Base-by-base conservation (phyloP, 1,140 invertebrate species). In the Pachypsylla venusta region DNA sequence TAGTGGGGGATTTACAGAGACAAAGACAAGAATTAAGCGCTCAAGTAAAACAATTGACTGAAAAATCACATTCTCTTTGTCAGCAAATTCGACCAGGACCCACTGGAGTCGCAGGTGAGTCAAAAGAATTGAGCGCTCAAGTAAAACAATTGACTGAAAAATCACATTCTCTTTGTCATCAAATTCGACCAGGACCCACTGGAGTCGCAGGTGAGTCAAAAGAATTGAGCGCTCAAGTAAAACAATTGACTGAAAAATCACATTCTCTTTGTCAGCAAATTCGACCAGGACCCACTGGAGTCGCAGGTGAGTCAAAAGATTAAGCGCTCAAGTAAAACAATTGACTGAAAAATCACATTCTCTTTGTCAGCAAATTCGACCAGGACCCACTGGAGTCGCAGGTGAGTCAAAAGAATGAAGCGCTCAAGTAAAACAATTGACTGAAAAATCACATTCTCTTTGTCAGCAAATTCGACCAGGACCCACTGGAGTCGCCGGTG, bases 1-100 rank as follows among this genome's bases (percentile, higher is more conserved):
- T 92, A 26, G 87, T 93, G 40, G 83, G 83, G 10, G 88, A 92
- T 59, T 73, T 93, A 56, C 84, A 88, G 64, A 76, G 85, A 22
- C 85, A 92, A 69, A 77, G 89, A 26, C 83, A 88, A 66, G 83
- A 89, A 67, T 71, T 93, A 19, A 87, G 86, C 64, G 75, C 83
- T 13, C 86, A 88, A 56, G 87, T 92, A 57, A 76, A 82, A 30
- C 85, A 88, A 64, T 70, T 93, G 12, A 88, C 85, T 0, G 83
- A 87, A 68, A 80, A 84, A 67, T 82, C 83, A 1, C 82, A 80
- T 66, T 74, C 71, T 63, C 64, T 78, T 48, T 70, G 74, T 59
- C 70, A 75, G 61, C 74, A 77, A 64, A 76, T 78, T 54, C 66
- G 73, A 57, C 73, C 76, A 1, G 70, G 74, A 42, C 67, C 70